Evolutionary conservation across 2,888 invertebrate genomes (phyloP).

Genomic region (Hirtodrosophila alboralis): DNA sequence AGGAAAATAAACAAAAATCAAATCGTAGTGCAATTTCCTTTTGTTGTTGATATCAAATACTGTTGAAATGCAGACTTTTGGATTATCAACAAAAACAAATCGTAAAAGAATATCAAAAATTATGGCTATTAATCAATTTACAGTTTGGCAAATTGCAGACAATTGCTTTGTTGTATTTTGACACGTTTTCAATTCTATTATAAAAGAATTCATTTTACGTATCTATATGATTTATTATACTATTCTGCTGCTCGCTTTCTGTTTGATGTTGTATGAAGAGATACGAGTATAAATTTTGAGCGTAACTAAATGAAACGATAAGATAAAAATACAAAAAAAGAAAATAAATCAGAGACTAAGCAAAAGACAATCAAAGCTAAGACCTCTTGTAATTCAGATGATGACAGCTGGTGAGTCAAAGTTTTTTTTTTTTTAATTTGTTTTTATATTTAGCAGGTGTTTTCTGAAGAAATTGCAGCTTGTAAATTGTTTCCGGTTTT

Average conservation of each 20-base stretch:
- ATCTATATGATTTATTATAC: constrained; percentile 61
- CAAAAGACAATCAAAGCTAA: constrained; percentile 5
- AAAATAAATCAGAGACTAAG: too few species aligned
- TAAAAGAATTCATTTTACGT: constrained; percentile 28
- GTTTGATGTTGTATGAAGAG: constrained; percentile 70
- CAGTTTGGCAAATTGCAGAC: constrained; percentile 29
- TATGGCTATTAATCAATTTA: constrained; percentile 45
- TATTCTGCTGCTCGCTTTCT: constrained; percentile 33
- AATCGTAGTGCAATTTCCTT: constrained; percentile 6
- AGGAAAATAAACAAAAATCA: constrained; percentile 46
- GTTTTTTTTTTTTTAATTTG: not conserved
- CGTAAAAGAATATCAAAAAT: not conserved
- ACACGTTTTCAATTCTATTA: constrained; percentile 55
- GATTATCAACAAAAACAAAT: constrained; percentile 9
- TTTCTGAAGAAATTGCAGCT: constrained; percentile 9
- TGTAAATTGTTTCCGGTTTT: constrained; percentile 27
- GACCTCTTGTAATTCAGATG: constrained; percentile 24
- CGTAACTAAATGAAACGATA: constrained; percentile 42
- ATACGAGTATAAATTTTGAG: constrained; percentile 36
- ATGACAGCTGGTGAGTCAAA: constrained; percentile 36
- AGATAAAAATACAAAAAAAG: constrained; percentile 30
- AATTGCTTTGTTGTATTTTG: constrained; percentile 35
- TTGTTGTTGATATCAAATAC: constrained; percentile 3
- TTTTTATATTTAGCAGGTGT: constrained; percentile 7
- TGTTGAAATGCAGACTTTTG: not conserved